phyloP scores from a whole-genome alignment of 1,140 invertebrate genomes.

The Caenorhabditis remanei region DNA sequence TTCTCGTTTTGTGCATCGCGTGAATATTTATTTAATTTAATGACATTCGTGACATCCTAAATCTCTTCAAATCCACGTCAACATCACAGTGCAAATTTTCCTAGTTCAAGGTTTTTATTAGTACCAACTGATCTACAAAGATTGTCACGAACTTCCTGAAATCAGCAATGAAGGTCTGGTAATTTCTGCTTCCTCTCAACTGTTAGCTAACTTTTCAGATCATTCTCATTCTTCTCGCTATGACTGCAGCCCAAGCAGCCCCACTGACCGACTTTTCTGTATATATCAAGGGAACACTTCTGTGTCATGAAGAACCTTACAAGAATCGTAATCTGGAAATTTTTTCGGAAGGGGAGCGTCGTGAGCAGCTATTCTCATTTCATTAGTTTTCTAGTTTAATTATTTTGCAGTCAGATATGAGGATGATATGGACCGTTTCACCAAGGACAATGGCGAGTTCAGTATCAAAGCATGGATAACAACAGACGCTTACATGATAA shows the following conservation, averaged over 20 bases:
- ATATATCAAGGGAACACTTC: slow-evolving; percentile 15
- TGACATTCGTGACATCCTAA: too few relatives aligned
- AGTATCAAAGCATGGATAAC: not conserved
- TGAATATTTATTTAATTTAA: too few relatives aligned
- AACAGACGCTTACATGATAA: slow-evolving; percentile 6
- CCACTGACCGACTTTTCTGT: not conserved
- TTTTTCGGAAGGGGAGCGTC: not conserved
- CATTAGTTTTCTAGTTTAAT: not conserved
- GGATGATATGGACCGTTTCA: not conserved
- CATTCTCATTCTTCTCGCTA: not conserved
- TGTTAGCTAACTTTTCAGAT: not conserved
- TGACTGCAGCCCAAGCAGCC: not conserved
- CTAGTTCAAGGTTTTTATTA: too few relatives aligned
- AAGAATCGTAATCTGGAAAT: not conserved
- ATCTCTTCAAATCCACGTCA: too few relatives aligned
- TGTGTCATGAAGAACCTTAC: slow-evolving; percentile 13
- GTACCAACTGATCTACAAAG: too few relatives aligned
- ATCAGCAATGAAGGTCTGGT: not conserved
- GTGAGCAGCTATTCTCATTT: not conserved
- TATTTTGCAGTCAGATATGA: not conserved
- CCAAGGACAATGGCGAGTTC: slow-evolving; percentile 11
- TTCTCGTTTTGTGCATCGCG: too few relatives aligned
- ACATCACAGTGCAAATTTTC: too few relatives aligned
- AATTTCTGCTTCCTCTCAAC: not conserved
- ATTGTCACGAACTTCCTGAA: too few relatives aligned